These are phyloP conservation scores for Epizoanthus ramosus DNA, from an alignment of 92 coral and sea anemone genomes.

Conservation along the genomic window DNA sequence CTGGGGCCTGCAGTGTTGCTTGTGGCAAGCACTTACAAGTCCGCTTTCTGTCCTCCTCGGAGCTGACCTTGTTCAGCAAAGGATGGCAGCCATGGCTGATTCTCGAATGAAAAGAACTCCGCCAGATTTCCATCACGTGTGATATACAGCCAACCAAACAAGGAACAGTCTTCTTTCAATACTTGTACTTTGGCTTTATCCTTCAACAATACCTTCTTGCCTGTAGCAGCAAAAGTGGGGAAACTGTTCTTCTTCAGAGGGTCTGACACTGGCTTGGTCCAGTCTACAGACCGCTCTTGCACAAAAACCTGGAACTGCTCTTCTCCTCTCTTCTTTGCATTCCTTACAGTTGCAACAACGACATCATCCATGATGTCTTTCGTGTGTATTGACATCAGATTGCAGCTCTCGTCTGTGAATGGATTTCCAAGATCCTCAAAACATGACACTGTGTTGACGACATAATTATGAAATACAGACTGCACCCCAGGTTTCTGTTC, in stretches of 20 bases:
- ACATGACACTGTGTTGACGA: constrained; percentile 40
- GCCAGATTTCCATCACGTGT: constrained; percentile 73
- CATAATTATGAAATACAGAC: constrained; percentile 47
- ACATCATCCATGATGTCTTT: no score
- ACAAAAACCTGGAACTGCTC: constrained; percentile 63
- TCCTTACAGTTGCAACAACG: constrained; percentile 58
- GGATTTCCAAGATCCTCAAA: constrained; percentile 68
- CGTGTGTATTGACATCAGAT: constrained; percentile 69
- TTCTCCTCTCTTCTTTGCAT: constrained; percentile 59
- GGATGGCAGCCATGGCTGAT: constrained; percentile 81
- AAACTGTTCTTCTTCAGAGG: constrained; percentile 65
- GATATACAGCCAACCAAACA: constrained; percentile 59
- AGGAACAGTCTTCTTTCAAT: constrained; percentile 64
- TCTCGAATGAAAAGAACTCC: constrained; percentile 64
- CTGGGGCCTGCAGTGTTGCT: constrained; percentile 45
- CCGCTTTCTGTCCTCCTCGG: constrained; percentile 79
- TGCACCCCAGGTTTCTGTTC: constrained; percentile 64
- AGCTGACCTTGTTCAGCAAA: constrained; percentile 64
- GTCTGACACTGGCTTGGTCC: constrained; percentile 54
- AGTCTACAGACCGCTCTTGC: constrained; percentile 57
- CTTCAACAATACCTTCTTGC: constrained; percentile 51
- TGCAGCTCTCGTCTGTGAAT: constrained; percentile 60
- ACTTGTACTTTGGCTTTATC: constrained; percentile 56
- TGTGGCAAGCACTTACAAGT: constrained; percentile 74
- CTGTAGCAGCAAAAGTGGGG: constrained; percentile 44